Evolutionary conservation across 2,797 vertebrate genomes (phyloP).

Genomic region (Mareca penelope): DNA sequence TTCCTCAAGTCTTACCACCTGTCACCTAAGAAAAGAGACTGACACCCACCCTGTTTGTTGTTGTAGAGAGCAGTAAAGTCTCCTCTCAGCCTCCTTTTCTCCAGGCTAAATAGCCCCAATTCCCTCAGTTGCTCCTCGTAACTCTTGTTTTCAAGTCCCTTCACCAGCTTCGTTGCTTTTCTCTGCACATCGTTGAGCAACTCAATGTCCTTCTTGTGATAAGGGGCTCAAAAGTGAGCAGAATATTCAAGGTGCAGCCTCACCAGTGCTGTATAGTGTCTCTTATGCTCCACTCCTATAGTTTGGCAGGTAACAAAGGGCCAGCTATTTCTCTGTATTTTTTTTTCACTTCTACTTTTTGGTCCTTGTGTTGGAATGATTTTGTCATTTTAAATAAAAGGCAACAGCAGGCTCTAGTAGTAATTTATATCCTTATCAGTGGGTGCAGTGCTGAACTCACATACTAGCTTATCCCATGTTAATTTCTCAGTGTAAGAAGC

Average conservation of each 20-base stretch:
- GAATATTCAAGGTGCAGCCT: background rate
- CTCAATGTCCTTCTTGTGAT: background rate
- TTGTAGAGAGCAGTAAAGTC: too few relatives aligned
- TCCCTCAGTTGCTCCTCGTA: background rate
- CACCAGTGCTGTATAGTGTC: background rate
- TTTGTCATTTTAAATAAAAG: background rate
- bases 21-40: too few relatives aligned
- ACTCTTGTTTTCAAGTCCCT: background rate
- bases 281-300: background rate
- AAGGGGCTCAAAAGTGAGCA: background rate
- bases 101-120: background rate
- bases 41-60: too few relatives aligned
- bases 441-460: background rate
- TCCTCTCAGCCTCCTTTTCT: too few relatives aligned
- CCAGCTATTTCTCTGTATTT: background rate
- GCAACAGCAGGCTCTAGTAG: background rate
- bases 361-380: background rate
- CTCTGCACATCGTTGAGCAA: background rate
- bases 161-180: background rate
- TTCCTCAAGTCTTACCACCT: too few relatives aligned
- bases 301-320: background rate
- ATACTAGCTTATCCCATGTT: background rate
- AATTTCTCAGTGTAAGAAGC: background rate
- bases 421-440: background rate
- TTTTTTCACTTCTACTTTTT: background rate